Conservation (phyloP, 2,113 vertebrate genomes). For the Triplophysa rosa region DNA sequence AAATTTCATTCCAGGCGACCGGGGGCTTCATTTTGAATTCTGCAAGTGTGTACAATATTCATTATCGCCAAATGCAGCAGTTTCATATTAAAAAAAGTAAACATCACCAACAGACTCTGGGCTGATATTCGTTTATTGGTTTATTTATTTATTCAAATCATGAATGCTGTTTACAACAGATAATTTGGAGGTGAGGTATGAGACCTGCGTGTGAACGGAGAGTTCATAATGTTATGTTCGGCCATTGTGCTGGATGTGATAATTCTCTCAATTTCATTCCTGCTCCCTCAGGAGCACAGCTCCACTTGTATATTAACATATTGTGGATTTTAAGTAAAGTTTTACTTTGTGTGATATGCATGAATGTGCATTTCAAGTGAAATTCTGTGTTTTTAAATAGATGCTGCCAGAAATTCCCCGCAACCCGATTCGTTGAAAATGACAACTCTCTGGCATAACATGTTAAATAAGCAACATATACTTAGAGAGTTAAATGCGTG, state of each 20-base stretch:
- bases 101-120: slow-evolving; percentile 5
- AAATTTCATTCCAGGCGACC: slow-evolving; percentile 6
- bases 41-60: slow-evolving; percentile 35
- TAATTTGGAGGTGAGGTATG: slow-evolving; percentile 33
- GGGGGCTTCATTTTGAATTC: slow-evolving; percentile 32
- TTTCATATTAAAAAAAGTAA: slow-evolving; percentile 7
- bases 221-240: slow-evolving; percentile 19
- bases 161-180: slow-evolving; percentile 41
- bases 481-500: background rate
- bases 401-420: background rate
- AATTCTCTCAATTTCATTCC: slow-evolving; percentile 15
- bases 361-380: background rate
- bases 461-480: background rate
- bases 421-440: background rate
- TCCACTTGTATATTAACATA: background rate
- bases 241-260: slow-evolving; percentile 18
- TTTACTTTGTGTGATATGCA: background rate
- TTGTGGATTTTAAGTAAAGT: slow-evolving; percentile 9
- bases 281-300: background rate
- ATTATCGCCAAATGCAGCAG: slow-evolving; percentile 33
- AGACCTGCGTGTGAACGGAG: slow-evolving; percentile 47
- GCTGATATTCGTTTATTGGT: slow-evolving; percentile 18
- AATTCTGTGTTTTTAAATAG: background rate
- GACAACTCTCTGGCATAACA: background rate
- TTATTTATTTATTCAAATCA: slow-evolving; percentile 50